These are phyloP conservation scores for Lucifuga dentata DNA, from an alignment of 2,113 vertebrate genomes.

Conservation along the genomic window DNA sequence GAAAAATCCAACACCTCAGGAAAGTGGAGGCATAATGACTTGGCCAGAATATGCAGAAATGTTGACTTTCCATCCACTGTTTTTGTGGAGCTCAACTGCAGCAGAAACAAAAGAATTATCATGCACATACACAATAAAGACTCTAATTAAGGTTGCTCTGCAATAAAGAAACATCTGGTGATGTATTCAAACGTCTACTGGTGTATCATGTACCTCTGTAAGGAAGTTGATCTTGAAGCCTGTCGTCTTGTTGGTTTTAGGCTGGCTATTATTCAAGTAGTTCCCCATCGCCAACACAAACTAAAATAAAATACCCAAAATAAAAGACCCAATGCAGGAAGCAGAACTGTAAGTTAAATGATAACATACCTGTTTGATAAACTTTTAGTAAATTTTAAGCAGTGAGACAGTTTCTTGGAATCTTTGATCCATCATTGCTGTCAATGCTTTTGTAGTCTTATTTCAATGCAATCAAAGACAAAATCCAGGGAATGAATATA, in stretches of 20 bases:
- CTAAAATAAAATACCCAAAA: slow-evolving; percentile 80
- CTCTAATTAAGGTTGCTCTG: too few species aligned
- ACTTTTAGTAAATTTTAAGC: too few species aligned
- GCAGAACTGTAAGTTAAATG: background rate
- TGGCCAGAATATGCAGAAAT: slow-evolving; percentile 97
- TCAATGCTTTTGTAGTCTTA: background rate
- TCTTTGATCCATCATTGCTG: background rate
- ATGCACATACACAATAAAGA: background rate
- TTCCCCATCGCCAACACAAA: slow-evolving; percentile 99
- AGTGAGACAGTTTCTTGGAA: background rate
- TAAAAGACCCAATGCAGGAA: slow-evolving; percentile 30
- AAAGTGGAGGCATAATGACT: slow-evolving; percentile 97
- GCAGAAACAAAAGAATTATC: slow-evolving; percentile 22
- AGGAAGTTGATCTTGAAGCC: slow-evolving; percentile 99
- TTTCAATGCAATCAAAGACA: background rate
- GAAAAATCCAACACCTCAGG: slow-evolving; percentile 96
- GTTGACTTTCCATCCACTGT: slow-evolving; percentile 98
- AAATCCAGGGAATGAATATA: background rate
- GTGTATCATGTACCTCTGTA: slow-evolving; percentile 86
- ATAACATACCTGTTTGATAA: too few species aligned
- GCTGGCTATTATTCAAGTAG: slow-evolving; percentile 96
- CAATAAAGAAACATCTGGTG: background rate
- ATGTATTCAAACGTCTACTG: background rate
- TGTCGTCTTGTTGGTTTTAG: slow-evolving; percentile 92
- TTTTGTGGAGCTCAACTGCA: slow-evolving; percentile 96